These are phyloP conservation scores for Leptodactylus fuscus DNA, from an alignment of 2,113 vertebrate species.

Conservation along the genomic window DNA sequence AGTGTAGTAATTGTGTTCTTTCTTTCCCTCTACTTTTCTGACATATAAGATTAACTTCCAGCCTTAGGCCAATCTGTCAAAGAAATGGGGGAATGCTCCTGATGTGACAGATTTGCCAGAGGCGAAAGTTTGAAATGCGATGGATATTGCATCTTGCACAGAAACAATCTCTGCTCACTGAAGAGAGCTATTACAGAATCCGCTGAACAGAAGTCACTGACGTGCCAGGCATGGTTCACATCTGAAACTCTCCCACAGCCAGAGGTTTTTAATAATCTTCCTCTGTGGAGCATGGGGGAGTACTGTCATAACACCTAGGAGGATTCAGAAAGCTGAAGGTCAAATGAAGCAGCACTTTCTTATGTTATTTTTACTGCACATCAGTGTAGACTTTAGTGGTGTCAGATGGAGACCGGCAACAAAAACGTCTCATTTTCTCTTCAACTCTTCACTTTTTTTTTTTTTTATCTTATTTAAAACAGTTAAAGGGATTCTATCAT, in stretches of 20 bases:
- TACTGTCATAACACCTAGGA: slow-evolving; percentile 64
- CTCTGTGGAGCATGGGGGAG: slow-evolving; percentile 66
- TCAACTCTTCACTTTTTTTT: background rate
- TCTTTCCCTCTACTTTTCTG: slow-evolving; percentile 68
- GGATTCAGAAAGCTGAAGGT: slow-evolving; percentile 67
- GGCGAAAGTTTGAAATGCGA: slow-evolving; percentile 76
- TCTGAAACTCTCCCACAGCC: slow-evolving; percentile 69
- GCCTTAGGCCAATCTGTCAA: slow-evolving; percentile 78
- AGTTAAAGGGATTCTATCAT: too few species aligned
- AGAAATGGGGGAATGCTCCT: slow-evolving; percentile 78
- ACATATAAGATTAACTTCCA: slow-evolving; percentile 80
- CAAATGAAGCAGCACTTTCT: slow-evolving; percentile 56
- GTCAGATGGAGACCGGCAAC: background rate
- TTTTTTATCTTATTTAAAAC: background rate
- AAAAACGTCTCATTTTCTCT: slow-evolving; percentile 18
- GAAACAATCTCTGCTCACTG: slow-evolving; percentile 74
- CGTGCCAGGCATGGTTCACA: slow-evolving; percentile 69
- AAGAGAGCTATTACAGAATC: slow-evolving; percentile 73
- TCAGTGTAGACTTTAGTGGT: slow-evolving; percentile 9
- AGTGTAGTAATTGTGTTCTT: slow-evolving; percentile 60
- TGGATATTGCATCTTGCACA: slow-evolving; percentile 75
- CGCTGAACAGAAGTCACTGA: slow-evolving; percentile 68
- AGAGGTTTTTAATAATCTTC: slow-evolving; percentile 69
- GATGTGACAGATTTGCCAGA: slow-evolving; percentile 78
- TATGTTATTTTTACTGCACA: slow-evolving; percentile 36